Conservation (phyloP, 2,113 vertebrate genomes). For the Lanius ludovicianus region DNA sequence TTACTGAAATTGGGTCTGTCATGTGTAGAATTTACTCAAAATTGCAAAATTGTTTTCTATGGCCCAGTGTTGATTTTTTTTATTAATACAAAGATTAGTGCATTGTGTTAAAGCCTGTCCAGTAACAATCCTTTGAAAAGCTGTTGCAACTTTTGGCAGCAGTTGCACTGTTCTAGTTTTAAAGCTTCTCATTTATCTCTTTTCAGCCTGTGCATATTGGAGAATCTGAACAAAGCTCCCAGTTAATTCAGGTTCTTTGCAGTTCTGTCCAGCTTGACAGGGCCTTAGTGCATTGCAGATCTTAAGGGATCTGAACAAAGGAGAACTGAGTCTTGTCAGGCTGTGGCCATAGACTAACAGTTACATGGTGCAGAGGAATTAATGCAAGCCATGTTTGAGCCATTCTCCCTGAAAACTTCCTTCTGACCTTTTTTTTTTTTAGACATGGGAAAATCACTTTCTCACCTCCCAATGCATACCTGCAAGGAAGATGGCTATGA, state of each 20-base stretch:
- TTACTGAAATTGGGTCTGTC: neutral
- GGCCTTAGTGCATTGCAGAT: neutral
- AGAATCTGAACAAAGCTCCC: neutral
- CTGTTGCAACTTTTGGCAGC: neutral
- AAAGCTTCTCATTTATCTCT: rapidly evolving
- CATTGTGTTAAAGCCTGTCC: neutral
- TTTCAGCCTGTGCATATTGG: neutral
- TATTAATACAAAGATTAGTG: neutral
- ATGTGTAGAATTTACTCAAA: neutral
- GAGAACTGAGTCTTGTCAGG: neutral
- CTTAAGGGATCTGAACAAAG: neutral
- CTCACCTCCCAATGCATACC: slow-evolving; percentile 79
- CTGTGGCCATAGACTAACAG: neutral
- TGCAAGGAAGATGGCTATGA: slow-evolving; percentile 80
- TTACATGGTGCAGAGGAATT: neutral
- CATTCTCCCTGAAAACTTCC: neutral
- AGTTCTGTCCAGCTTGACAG: neutral
- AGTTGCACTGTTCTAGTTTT: neutral
- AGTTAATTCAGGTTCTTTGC: neutral
- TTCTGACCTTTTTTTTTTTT: neutral
- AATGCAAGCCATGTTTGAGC: neutral
- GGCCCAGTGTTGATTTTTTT: neutral
- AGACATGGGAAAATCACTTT: slow-evolving; percentile 92
- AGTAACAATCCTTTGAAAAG: neutral
- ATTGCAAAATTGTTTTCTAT: neutral